Conservation (phyloP, 2,888 invertebrate species). For the Sminthurides aquaticus region DNA sequence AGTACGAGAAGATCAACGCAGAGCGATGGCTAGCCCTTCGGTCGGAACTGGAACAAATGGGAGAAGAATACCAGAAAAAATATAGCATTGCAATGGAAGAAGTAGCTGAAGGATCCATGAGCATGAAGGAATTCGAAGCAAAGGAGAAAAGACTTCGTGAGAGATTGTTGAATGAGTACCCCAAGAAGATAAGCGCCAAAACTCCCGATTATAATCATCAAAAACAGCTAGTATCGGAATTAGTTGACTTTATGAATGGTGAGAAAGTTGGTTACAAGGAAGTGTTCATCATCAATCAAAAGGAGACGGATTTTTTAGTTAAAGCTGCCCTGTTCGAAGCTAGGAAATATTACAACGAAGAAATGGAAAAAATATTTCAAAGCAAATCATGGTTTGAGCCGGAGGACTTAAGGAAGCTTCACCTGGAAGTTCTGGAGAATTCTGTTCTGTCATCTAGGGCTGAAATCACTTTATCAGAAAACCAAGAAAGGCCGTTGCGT, state of each 20-base stretch:
- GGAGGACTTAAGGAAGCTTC: neutral
- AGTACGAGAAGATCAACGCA: no score
- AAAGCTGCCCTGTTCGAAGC: neutral
- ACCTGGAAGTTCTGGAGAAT: neutral
- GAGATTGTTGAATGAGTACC: no score
- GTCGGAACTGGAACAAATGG: neutral
- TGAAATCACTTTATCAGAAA: neutral
- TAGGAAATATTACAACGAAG: slow-evolving; percentile 8
- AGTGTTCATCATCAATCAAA: neutral
- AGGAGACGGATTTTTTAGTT: neutral
- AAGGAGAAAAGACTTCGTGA: no score
- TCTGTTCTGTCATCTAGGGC: neutral
- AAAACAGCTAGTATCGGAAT: no score
- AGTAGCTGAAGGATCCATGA: neutral
- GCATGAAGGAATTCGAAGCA: neutral
- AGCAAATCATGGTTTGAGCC: neutral
- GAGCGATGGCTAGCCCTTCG: no score
- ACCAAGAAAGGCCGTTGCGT: neutral
- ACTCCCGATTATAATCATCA: no score
- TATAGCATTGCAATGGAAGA: neutral
- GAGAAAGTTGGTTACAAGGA: neutral
- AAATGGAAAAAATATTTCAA: slow-evolving; percentile 10
- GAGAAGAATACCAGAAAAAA: neutral
- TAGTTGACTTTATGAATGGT: no score
- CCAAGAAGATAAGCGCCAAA: no score